A percentile compares a stretch with the other conserved stretches of the same genome.
Conservation (phyloP, 2,113 vertebrate genomes). For the Triplophysa dalaica region DNA sequence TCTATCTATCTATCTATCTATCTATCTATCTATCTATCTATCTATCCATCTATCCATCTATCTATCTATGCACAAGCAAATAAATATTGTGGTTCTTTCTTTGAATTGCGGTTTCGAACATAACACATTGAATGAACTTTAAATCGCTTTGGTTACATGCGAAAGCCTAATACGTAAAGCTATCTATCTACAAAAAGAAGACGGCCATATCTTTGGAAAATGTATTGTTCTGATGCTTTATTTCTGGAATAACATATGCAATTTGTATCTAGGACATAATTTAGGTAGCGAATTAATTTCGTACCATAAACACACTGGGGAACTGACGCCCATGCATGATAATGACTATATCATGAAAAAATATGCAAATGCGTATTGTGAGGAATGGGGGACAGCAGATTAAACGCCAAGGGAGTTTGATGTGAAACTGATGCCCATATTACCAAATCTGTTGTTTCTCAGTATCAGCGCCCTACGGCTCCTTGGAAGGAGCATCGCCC, state of each 20-base stretch:
- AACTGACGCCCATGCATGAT: constrained; percentile 65
- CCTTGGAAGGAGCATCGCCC: background rate
- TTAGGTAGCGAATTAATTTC: constrained; percentile 12
- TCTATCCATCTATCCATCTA: background rate
- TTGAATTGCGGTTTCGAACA: no score
- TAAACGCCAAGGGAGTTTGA: constrained; percentile 59
- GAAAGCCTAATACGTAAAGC: no score
- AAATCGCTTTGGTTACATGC: no score
- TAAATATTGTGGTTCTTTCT: no score
- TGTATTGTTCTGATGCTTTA: background rate
- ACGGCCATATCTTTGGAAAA: background rate
- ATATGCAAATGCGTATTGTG: constrained; percentile 72
- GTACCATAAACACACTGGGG: background rate
- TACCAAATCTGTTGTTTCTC: constrained; percentile 20
- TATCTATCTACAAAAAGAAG: background rate
- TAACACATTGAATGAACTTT: no score
- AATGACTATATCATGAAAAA: constrained; percentile 68
- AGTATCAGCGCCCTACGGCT: constrained; percentile 12
- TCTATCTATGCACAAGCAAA: no score
- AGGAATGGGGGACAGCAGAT: constrained; percentile 69
- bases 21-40: background rate
- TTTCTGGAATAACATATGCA: constrained; percentile 5
- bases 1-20: background rate
- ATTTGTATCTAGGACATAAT: background rate
- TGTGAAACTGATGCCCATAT: constrained; percentile 55